Evolutionary conservation across 2,797 vertebrate genomes (phyloP).

Genomic region (Petrocephalus sullivani): DNA sequence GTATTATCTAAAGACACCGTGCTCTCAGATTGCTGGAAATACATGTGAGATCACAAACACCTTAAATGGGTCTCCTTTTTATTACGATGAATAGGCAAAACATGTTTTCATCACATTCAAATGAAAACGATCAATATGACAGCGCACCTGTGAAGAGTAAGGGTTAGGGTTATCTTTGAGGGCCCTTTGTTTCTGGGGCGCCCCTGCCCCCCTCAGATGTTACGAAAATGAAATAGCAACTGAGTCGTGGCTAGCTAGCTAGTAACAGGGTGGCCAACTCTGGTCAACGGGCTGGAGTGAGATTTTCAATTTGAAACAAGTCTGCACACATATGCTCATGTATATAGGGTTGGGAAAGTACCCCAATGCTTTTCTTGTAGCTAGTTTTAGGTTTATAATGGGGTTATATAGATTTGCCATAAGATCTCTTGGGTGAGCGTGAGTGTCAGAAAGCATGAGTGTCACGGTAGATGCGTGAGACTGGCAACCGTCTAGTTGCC

Average conservation of each 20-base stretch:
- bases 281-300: background rate
- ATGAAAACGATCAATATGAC: background rate
- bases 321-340: background rate
- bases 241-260: background rate
- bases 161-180: background rate
- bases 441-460: background rate
- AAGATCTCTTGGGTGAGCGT: background rate
- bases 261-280: background rate
- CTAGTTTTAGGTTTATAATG: no score
- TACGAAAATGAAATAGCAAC: background rate
- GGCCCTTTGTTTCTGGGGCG: background rate
- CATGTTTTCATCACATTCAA: background rate
- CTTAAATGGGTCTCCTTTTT: background rate
- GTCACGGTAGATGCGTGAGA: background rate
- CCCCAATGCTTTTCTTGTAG: background rate
- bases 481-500: background rate
- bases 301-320: background rate
- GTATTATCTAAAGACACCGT: no score
- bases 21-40: background rate
- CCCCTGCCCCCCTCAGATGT: background rate
- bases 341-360: background rate
- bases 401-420: no score
- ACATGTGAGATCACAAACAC: background rate
- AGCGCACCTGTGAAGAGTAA: background rate
- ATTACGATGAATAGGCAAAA: background rate